A percentile compares a stretch with the other conserved stretches of the same genome.
Conservation (phyloP, 2,888 invertebrate species). For the Brassicogethes aeneus region DNA sequence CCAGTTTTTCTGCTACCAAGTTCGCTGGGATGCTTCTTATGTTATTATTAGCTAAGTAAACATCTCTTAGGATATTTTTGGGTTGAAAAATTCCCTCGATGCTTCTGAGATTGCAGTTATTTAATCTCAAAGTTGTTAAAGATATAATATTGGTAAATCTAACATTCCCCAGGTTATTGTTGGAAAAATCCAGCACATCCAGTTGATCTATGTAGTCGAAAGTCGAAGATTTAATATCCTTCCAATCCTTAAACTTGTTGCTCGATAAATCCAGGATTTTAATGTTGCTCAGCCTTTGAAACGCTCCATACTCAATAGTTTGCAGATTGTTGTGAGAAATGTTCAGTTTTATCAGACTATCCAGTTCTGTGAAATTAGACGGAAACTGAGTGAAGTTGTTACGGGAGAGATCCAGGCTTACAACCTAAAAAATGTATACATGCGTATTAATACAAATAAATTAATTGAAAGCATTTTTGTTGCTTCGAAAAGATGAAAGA, state of each 20-base stretch:
- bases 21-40: slow-evolving; percentile 18
- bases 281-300: slow-evolving; percentile 43
- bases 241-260: slow-evolving; percentile 54
- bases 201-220: slow-evolving; percentile 45
- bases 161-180: slow-evolving; percentile 59
- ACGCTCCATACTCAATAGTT: slow-evolving; percentile 19
- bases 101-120: slow-evolving; percentile 40
- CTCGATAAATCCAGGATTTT: slow-evolving; percentile 52
- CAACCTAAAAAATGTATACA: slow-evolving; percentile 51
- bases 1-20: slow-evolving; percentile 25
- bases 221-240: slow-evolving; percentile 46
- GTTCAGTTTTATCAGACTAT: slow-evolving; percentile 46
- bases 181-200: slow-evolving; percentile 52
- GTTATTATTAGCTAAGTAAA: slow-evolving; percentile 44
- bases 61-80: slow-evolving; percentile 21
- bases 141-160: slow-evolving; percentile 48
- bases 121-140: slow-evolving; percentile 50
- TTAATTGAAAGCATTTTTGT: too few species aligned
- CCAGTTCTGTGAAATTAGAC: slow-evolving; percentile 41
- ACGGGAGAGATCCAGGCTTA: slow-evolving; percentile 53
- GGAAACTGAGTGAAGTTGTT: slow-evolving; percentile 54
- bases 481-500: too few species aligned
- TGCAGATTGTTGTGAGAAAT: slow-evolving; percentile 38
- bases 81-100: background rate
- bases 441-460: background rate